phyloP scores from a whole-genome alignment of 2,113 vertebrate species.

The Otocyon megalotis region DNA sequence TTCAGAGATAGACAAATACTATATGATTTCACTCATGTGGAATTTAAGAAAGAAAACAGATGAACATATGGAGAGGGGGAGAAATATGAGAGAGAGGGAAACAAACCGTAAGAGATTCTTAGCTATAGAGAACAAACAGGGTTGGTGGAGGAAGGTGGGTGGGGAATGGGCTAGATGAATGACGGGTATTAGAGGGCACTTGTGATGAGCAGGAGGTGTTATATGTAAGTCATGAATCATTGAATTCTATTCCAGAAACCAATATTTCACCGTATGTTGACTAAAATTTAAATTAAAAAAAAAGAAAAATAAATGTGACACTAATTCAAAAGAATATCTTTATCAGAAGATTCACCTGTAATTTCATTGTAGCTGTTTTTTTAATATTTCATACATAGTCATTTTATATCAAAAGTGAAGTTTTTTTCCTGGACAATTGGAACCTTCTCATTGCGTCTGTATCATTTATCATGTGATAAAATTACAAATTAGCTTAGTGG shows the following conservation, averaged over 20 bases:
- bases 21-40: too few relatives aligned
- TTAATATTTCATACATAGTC: not conserved
- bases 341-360: not conserved
- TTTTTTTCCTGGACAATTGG: not conserved
- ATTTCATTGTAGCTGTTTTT: not conserved
- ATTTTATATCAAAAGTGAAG: not conserved
- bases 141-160: not conserved
- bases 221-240: not conserved
- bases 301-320: not conserved
- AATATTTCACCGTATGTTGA: not conserved
- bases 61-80: too few relatives aligned
- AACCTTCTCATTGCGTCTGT: not conserved
- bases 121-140: not conserved
- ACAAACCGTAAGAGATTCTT: not conserved
- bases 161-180: not conserved
- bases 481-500: constrained; percentile 24
- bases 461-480: constrained; percentile 1
- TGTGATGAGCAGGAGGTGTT: not conserved
- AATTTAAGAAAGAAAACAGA: too few relatives aligned
- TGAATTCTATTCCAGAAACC: not conserved
- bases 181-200: not conserved
- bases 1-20: too few relatives aligned
- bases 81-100: too few relatives aligned
- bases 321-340: not conserved
- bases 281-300: not conserved